Percentiles rank a stretch among this genome's conserved stretches.
Evolutionary conservation across 2,888 invertebrate genomes (phyloP).

Genomic region (Nymphalis c-album): DNA sequence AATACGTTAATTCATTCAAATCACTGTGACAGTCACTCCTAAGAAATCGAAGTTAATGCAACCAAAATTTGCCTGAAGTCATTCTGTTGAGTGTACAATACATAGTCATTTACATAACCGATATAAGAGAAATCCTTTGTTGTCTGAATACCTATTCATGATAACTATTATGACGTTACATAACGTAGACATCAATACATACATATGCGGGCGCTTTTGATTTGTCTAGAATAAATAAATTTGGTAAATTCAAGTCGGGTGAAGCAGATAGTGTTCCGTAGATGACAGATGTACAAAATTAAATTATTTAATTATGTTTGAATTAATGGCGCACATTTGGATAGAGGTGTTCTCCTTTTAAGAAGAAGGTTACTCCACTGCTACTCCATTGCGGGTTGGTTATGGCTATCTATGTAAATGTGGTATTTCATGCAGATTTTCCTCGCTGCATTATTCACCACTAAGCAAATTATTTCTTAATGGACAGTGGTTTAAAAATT

Average conservation of each 20-base stretch:
- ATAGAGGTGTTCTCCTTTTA: no score
- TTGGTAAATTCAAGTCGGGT: background rate
- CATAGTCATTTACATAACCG: constrained; percentile 62
- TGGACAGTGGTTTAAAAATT: no score
- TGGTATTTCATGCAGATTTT: no score
- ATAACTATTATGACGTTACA: constrained; percentile 55
- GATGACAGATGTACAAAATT: background rate
- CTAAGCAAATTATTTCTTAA: no score
- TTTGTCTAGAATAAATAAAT: constrained; percentile 13
- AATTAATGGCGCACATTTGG: no score
- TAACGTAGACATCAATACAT: constrained; percentile 48
- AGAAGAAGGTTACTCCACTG: no score
- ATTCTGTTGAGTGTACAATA: constrained; percentile 56
- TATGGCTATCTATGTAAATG: no score
- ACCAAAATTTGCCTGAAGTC: constrained; percentile 57
- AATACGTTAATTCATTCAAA: constrained; percentile 45
- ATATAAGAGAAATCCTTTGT: constrained; percentile 70
- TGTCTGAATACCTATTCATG: constrained; percentile 66
- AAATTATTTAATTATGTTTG: no score
- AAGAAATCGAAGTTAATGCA: constrained; percentile 58
- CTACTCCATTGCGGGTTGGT: no score
- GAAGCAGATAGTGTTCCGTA: background rate
- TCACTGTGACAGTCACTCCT: constrained; percentile 56
- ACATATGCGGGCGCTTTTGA: constrained; percentile 40
- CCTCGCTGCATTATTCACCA: no score